These are phyloP conservation scores for Megaleporinus macrocephalus DNA, from an alignment of 2,113 vertebrate genomes.

Conservation along the genomic window DNA sequence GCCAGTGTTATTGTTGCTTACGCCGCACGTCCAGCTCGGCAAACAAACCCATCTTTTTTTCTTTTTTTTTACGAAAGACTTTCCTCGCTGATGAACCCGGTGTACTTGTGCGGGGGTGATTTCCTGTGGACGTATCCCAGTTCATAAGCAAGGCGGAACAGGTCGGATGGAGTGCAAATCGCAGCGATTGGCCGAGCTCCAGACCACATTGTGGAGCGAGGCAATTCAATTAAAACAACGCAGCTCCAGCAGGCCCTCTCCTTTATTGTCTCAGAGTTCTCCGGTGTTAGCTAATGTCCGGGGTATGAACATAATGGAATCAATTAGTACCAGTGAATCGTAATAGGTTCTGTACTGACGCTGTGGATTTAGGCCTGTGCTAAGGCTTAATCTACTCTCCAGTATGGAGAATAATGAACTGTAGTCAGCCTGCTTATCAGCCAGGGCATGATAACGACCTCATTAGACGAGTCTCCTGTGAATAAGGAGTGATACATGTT, in stretches of 20 bases:
- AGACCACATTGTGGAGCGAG: slow-evolving; percentile 68
- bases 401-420: neutral
- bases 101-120: slow-evolving; percentile 46
- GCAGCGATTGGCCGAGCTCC: slow-evolving; percentile 67
- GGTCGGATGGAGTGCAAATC: slow-evolving; percentile 66
- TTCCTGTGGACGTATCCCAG: slow-evolving; percentile 54
- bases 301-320: slow-evolving; percentile 51
- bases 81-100: slow-evolving; percentile 14
- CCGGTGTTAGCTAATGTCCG: slow-evolving; percentile 45
- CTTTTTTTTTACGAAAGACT: neutral
- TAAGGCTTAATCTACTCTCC: slow-evolving; percentile 7
- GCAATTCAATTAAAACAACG: slow-evolving; percentile 69
- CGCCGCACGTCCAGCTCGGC: neutral
- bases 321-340: slow-evolving; percentile 41
- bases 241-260: slow-evolving; percentile 46
- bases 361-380: slow-evolving; percentile 5
- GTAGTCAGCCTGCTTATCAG: neutral
- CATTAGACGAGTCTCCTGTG: neutral
- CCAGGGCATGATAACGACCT: neutral
- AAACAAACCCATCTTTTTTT: too few relatives aligned
- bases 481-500: too few relatives aligned
- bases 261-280: slow-evolving; percentile 43
- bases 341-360: slow-evolving; percentile 37
- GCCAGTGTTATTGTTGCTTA: neutral
- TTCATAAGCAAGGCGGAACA: slow-evolving; percentile 65